Evolutionary conservation across 2,888 invertebrate species (phyloP), one percentile per base, ranked within the genome.

Genomic region (Aporophyla nigra): DNA sequence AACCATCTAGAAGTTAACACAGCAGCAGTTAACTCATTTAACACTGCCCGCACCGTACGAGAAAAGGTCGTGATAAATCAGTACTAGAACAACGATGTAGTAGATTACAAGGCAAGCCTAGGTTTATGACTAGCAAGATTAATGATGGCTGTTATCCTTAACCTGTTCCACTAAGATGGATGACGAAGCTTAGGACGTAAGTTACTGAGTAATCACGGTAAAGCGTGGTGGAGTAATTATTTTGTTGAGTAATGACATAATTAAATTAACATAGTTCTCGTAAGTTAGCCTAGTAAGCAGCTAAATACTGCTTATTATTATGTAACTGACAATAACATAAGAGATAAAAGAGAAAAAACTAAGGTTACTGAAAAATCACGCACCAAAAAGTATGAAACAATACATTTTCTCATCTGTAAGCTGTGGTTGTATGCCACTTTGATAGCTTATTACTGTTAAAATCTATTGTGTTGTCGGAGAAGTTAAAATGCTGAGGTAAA

Each of bases 81-180:
- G 56, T 71, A 71, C 46, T 46, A 71, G 27, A 62, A 66, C 74
- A 72, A 71, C 84, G 71, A 71, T 74, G 76, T 76, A 76, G 69
- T 80, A 84, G 76, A 74, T 80, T 61, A 67, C 71, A 21, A 66
- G 75, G 63, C 63, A 68, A 65, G 70, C 75, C 66, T 73, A 80
- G 67, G 69, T 72, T 75, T 74, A 81, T 74, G 65, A 74, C 71
- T 40, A 59, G 33, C 40, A 63, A 74, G 68, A 84, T 76, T 75
- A 78, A 83, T 63, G 61, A 78, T 71, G 67, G 76, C 66, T 59
- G 87, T 85, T 86, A 77, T 86, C 86, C 85, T 86, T 86, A 85
- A 86, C 86, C 87, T 70, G 80, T 9, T 56, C 40, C n/a, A 67
- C 71, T 43, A 69, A 71, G 74, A 86, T 81, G 67, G 63, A 74